Evolutionary conservation across 2,888 invertebrate species (phyloP).

Genomic region (Drosophila gaucha): DNA sequence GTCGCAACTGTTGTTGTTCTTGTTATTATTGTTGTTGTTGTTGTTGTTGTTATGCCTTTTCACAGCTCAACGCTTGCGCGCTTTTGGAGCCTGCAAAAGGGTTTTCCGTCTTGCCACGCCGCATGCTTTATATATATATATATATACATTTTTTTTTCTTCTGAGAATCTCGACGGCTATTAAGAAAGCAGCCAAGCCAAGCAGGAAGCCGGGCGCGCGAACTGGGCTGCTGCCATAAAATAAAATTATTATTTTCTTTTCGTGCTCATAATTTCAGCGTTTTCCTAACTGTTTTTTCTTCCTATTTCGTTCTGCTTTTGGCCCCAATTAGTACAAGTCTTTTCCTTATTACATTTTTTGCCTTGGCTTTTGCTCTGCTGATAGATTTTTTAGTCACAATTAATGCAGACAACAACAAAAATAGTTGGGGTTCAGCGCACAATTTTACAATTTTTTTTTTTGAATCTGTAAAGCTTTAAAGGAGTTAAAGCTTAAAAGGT

Average conservation of each 20-base stretch:
- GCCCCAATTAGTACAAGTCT: constrained; percentile 70
- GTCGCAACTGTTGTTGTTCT: constrained; percentile 30
- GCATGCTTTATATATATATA: constrained; percentile 42
- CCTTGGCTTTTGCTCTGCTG: constrained; percentile 32
- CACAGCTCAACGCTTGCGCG: constrained; percentile 76
- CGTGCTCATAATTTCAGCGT: constrained; percentile 73
- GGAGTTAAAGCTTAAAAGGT: background rate
- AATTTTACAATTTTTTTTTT: background rate
- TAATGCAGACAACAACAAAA: background rate
- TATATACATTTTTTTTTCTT: constrained; percentile 60
- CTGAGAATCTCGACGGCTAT: constrained; percentile 77
- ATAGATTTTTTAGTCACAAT: constrained; percentile 12
- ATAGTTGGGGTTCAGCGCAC: background rate
- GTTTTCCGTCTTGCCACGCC: constrained; percentile 48
- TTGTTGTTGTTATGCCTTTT: constrained; percentile 53
- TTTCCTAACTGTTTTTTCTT: constrained; percentile 44
- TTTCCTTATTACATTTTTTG: constrained; percentile 65
- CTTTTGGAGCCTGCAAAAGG: constrained; percentile 62
- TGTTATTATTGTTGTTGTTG: constrained; percentile 32
- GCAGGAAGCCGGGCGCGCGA: constrained; percentile 13
- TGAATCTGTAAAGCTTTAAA: background rate
- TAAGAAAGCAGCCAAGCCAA: constrained; percentile 62
- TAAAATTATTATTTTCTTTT: constrained; percentile 77
- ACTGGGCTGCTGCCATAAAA: constrained; percentile 49
- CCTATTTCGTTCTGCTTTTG: constrained; percentile 31